Conservation (phyloP, 2,797 vertebrate species). For the Neosilurus mollespiculum region DNA sequence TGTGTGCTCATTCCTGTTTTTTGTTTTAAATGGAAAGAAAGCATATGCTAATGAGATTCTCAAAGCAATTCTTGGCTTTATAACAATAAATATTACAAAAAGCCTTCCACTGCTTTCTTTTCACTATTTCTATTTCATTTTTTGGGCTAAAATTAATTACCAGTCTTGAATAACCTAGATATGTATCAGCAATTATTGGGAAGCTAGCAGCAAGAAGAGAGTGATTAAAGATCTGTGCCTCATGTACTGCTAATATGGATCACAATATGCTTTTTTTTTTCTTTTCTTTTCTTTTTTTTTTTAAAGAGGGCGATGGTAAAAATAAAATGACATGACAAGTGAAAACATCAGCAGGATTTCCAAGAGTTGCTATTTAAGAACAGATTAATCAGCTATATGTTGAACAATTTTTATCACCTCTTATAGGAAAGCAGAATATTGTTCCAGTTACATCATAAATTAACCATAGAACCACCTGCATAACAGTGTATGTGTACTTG, state of each 20-base stretch:
- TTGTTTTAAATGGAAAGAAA: background rate
- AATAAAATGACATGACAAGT: no score
- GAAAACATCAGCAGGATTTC: constrained; percentile 6
- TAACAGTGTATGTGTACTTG: background rate
- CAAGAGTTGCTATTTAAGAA: background rate
- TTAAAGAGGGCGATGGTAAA: background rate
- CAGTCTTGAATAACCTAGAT: background rate
- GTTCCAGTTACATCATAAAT: background rate
- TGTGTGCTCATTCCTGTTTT: background rate
- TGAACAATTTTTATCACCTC: no score
- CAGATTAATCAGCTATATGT: background rate
- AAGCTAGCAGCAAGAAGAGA: background rate
- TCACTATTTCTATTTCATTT: background rate
- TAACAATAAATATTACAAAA: background rate
- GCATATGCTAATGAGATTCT: background rate
- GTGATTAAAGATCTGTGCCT: background rate
- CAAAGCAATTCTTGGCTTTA: background rate
- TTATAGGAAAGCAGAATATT: background rate
- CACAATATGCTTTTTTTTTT: background rate
- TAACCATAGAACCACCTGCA: background rate
- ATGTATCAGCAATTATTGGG: background rate
- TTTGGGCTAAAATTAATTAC: background rate
- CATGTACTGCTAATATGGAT: background rate
- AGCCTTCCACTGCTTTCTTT: background rate
- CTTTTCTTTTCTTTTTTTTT: no score